Evolutionary conservation across 1,140 invertebrate species (phyloP).

Genomic region (Brachionus koreanus): DNA sequence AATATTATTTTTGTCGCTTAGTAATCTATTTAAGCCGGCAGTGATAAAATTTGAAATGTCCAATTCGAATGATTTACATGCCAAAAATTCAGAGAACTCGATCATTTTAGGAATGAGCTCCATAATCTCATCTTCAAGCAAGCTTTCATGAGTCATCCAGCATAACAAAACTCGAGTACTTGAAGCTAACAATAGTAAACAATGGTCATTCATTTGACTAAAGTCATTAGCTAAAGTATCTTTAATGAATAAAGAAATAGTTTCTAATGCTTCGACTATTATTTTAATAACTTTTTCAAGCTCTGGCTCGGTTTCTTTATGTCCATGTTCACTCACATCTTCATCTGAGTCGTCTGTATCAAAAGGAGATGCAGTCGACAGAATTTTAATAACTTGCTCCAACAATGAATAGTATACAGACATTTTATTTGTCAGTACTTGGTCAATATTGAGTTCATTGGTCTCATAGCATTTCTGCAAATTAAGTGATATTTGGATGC

Average conservation of each 20-base stretch:
- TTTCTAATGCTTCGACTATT: slow-evolving; percentile 17
- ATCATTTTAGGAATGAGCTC: slow-evolving; percentile 8
- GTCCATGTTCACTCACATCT: not conserved
- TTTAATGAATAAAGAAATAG: slow-evolving; percentile 18
- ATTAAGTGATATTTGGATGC: not conserved
- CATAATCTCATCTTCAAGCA: slow-evolving; percentile 33
- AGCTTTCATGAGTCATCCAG: slow-evolving; percentile 32
- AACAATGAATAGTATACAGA: not conserved
- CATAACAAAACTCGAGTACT: slow-evolving; percentile 13
- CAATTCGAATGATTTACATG: not conserved
- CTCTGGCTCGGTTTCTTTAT: slow-evolving; percentile 7
- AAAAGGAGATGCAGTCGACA: slow-evolving; percentile 32
- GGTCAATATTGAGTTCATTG: not conserved
- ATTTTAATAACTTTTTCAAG: slow-evolving; percentile 37
- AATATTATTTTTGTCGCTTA: not conserved
- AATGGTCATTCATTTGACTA: not conserved
- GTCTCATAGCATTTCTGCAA: not conserved
- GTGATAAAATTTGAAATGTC: not conserved
- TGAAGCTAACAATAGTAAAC: not conserved
- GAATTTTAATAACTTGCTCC: slow-evolving; percentile 17
- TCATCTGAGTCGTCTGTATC: not conserved
- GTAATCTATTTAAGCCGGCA: not conserved
- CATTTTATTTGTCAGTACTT: slow-evolving; percentile 10
- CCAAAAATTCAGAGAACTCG: not conserved
- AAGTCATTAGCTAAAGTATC: not conserved